A percentile compares a stretch with the other conserved stretches of the same genome.
Evolutionary conservation across 2,888 invertebrate genomes (phyloP).

Genomic region (Zonitis immaculata): DNA sequence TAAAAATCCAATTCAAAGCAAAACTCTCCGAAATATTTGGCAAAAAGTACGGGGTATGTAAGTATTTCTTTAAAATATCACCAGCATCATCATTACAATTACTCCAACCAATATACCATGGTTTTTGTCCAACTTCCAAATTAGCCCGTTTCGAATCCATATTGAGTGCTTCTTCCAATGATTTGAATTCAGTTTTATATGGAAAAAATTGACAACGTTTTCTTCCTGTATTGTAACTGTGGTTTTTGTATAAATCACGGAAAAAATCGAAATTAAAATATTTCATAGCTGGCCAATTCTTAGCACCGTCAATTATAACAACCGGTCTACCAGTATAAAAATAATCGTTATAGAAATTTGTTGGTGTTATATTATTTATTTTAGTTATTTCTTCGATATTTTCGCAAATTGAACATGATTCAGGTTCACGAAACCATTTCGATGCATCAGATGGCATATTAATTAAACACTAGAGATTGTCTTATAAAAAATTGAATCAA

Average conservation of each 20-base stretch:
- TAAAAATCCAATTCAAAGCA: conserved; percentile 93
- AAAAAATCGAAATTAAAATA: conserved; percentile 70
- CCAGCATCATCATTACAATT: conserved; percentile 87
- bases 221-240: conserved; percentile 37
- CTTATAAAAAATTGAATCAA: background rate
- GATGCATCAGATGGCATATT: conserved; percentile 40
- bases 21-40: conserved; percentile 82
- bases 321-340: conserved; percentile 78
- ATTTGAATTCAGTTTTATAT: conserved; percentile 80
- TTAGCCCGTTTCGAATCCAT: conserved; percentile 71
- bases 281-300: conserved; percentile 73
- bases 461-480: conserved; percentile 39
- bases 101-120: conserved; percentile 79
- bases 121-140: conserved; percentile 46
- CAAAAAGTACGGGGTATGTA: conserved; percentile 82
- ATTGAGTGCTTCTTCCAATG: conserved; percentile 73
- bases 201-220: conserved; percentile 84
- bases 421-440: conserved; percentile 67
- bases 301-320: conserved; percentile 77
- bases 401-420: conserved; percentile 73
- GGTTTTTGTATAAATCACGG: conserved; percentile 65
- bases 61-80: conserved; percentile 69
- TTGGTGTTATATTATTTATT: conserved; percentile 61
- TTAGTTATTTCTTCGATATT: conserved; percentile 61
- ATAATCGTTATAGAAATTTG: conserved; percentile 67